Conservation (phyloP, 2,113 vertebrate species). For the Columba livia region DNA sequence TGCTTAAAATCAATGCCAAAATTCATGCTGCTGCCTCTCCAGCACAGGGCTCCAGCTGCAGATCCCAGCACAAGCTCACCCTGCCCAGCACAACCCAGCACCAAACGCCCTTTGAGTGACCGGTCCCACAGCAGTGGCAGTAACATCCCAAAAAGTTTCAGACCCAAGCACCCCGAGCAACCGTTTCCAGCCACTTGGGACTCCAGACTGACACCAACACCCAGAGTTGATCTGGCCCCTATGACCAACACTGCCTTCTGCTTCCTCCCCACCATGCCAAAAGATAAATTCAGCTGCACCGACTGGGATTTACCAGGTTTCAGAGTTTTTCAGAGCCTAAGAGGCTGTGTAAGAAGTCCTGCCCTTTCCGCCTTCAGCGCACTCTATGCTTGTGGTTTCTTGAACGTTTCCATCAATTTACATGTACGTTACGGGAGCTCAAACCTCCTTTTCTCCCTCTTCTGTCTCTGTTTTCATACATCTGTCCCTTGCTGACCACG, state of each 20-base stretch:
- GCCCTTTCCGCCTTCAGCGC: background rate
- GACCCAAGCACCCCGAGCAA: background rate
- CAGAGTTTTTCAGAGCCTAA: background rate
- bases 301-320: background rate
- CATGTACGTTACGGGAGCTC: background rate
- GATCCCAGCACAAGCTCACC: background rate
- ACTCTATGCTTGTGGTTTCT: background rate
- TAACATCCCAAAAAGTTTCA: background rate
- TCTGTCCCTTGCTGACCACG: background rate
- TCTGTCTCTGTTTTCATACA: background rate
- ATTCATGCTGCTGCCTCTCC: background rate
- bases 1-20: background rate
- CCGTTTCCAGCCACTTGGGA: background rate
- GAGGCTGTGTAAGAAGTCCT: background rate
- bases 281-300: background rate
- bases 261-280: background rate
- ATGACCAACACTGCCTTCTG: background rate
- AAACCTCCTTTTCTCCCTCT: background rate
- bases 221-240: background rate
- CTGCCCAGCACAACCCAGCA: background rate
- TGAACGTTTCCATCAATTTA: background rate
- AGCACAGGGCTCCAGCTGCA: background rate
- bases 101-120: background rate
- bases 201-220: background rate
- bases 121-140: background rate